Percentiles rank a stretch among this genome's conserved stretches.
phyloP scores from a whole-genome alignment of 2,888 invertebrate genomes.

The Lepas anatifera region DNA sequence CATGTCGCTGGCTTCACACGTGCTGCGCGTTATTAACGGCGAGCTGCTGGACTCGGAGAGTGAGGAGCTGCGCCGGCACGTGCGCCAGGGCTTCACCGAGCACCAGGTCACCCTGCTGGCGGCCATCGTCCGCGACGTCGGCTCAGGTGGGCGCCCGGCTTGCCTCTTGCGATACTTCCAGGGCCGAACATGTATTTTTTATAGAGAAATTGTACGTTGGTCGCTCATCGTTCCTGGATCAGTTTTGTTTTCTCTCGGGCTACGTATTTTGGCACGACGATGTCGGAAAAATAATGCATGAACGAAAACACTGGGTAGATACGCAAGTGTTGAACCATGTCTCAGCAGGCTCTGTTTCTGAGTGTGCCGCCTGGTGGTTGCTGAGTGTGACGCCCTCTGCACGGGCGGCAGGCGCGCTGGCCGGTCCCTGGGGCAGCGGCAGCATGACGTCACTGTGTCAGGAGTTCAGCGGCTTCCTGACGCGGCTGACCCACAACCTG shows the following conservation, averaged over 20 bases:
- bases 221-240: too few relatives aligned
- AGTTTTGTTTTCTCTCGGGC: too few relatives aligned
- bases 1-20: constrained; percentile 70
- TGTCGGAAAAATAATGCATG: too few relatives aligned
- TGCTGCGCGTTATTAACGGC: constrained; percentile 72
- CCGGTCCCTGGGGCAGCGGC: constrained; percentile 19
- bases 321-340: too few relatives aligned
- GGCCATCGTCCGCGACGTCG: constrained; percentile 77
- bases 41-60: constrained; percentile 60
- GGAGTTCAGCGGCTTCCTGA: constrained; percentile 62
- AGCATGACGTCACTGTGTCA: constrained; percentile 31
- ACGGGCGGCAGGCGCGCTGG: constrained; percentile 24
- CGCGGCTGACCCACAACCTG: constrained; percentile 66
- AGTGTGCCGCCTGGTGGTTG: too few relatives aligned
- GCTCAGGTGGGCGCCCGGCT: constrained; percentile 60
- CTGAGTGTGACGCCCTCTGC: too few relatives aligned
- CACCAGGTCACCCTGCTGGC: constrained; percentile 81
- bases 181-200: too few relatives aligned
- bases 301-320: too few relatives aligned
- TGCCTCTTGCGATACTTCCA: too few relatives aligned
- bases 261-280: too few relatives aligned
- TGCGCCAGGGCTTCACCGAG: constrained; percentile 60
- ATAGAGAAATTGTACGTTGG: too few relatives aligned
- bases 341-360: too few relatives aligned
- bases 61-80: constrained; percentile 52